A percentile compares a stretch with the other conserved stretches of the same genome.
Evolutionary conservation across 1,140 invertebrate genomes (phyloP).

Genomic region (Lineus longissimus): DNA sequence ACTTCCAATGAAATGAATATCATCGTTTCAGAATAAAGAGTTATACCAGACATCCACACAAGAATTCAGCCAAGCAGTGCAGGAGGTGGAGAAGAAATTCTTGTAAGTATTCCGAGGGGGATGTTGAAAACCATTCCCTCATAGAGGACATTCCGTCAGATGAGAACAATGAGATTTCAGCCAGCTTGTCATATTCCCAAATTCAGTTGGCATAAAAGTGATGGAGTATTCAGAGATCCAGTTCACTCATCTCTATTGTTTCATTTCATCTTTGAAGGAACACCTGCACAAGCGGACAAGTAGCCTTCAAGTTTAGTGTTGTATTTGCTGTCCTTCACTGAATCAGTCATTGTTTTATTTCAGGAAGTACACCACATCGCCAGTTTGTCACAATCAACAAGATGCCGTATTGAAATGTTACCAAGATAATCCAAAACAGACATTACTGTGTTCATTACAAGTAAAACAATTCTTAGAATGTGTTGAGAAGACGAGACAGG

Average conservation of each 20-base stretch:
- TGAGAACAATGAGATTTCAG: too few species aligned
- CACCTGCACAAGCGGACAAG: too few species aligned
- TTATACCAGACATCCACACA: slow-evolving; percentile 23
- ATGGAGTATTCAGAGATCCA: too few species aligned
- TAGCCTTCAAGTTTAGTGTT: too few species aligned
- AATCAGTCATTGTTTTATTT: slow-evolving; percentile 7
- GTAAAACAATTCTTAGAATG: slow-evolving; percentile 44
- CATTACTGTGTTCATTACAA: slow-evolving; percentile 40
- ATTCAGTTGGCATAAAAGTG: too few species aligned
- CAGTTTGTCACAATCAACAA: slow-evolving; percentile 42
- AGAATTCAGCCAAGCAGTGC: slow-evolving; percentile 31
- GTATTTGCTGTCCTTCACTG: too few species aligned
- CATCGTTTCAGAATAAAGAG: slow-evolving; percentile 33
- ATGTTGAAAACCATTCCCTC: neutral
- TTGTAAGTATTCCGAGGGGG: slow-evolving; percentile 24
- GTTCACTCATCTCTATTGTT: too few species aligned
- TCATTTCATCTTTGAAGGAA: too few species aligned
- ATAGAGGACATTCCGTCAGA: too few species aligned
- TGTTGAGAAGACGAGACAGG: slow-evolving; percentile 40
- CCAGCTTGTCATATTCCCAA: too few species aligned
- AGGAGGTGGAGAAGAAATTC: slow-evolving; percentile 38
- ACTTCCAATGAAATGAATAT: too few species aligned
- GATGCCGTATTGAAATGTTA: slow-evolving; percentile 43
- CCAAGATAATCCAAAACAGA: slow-evolving; percentile 32
- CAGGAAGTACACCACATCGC: slow-evolving; percentile 37